Base-by-base conservation (phyloP, 92 coral and sea anemone species). In the Metridium senile region DNA sequence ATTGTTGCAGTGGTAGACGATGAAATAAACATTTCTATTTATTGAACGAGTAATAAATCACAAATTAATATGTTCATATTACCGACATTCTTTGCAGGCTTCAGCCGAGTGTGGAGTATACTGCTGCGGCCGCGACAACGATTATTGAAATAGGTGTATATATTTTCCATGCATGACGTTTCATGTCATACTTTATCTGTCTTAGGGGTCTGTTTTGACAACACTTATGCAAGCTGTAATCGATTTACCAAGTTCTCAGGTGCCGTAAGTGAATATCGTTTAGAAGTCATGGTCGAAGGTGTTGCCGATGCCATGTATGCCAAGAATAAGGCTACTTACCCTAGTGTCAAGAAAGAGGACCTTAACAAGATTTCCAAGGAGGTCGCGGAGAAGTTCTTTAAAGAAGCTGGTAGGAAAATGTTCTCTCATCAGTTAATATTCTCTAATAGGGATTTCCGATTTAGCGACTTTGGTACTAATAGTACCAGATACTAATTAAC, bases 131-230 rank as follows among this genome's bases (percentile, higher is more conserved):
- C n/a, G 59, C 16, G 17, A 54, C 17, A 54, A 54, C 16, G 2
- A 3, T 9, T 54, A 54, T 21, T n/a, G n/a, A n/a, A n/a, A n/a
- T n/a, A n/a, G n/a, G n/a, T n/a, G n/a, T n/a, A n/a, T n/a, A n/a
- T n/a, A 3, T 54, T 13, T 10, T 20, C 59, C 59, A 21, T 54
- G 16, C 3, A 2, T 19, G 20, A 13, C 17, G 16, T 10, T n/a
- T n/a, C n/a, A n/a, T n/a, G n/a, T n/a, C n/a, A n/a, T n/a, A n/a
- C n/a, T n/a, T n/a, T n/a, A n/a, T n/a, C n/a, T n/a, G n/a, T n/a
- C n/a, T n/a, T n/a, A 59, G 89, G 89, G 13, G 35, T 85, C 26
- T 67, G 82, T 68, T 85, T 74, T 27, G 89, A 85, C 29, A 74
- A 45, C 13, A 68, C 89, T 11, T 81, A 70, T 46, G 86, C 78